Evolutionary conservation across 2,113 vertebrate genomes (phyloP), one percentile per base, ranked within the genome.

Genomic region (Onychostruthus taczanowskii): DNA sequence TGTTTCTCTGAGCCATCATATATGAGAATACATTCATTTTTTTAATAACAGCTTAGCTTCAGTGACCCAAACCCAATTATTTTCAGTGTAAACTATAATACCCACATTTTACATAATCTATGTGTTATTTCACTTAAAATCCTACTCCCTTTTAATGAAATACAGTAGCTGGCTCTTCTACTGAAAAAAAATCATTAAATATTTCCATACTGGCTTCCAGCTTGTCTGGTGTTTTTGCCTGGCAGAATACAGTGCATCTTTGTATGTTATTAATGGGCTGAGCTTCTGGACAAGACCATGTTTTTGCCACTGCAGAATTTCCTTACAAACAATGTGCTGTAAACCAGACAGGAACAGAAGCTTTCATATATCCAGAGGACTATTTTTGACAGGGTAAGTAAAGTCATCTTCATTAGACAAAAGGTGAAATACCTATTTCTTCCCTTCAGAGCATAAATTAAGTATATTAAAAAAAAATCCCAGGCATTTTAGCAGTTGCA

Each of bases 141-240:
- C 84, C 81, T 61, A 17, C 49, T 52, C 63, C 37, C 5, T 93
- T 94, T 93, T 91, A 94, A 91, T 87, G 82, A 93, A 97, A 95
- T 91, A 86, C 92, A 94, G 89, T 95, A 96, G 87, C 86, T 97
- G 96, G 95, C 62, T 9, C 81, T 93, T 89, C 44, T 70, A 89
- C 89, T 96, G 83, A 91, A 96, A 95, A 59, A 62, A 95, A 93
- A 66, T 80, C 89, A 96, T 96, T 96, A 95, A 97, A 95, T 62
- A 77, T 96, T 98, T 98, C 96, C 98, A 97, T 96, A 93, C 92
- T 96, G 82, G 84, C 94, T 96, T 97, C 96, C 97, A 97, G 70
- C 86, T 96, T 92, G 84, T 87, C 93, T 97, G 78, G 30, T 92
- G 90, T 93, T 95, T 96, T 98, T 97, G 97, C 97, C 95, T 96